These are phyloP conservation scores for Eupithecia pulchellata DNA, from an alignment of 2,888 invertebrate genomes.

Conservation along the genomic window DNA sequence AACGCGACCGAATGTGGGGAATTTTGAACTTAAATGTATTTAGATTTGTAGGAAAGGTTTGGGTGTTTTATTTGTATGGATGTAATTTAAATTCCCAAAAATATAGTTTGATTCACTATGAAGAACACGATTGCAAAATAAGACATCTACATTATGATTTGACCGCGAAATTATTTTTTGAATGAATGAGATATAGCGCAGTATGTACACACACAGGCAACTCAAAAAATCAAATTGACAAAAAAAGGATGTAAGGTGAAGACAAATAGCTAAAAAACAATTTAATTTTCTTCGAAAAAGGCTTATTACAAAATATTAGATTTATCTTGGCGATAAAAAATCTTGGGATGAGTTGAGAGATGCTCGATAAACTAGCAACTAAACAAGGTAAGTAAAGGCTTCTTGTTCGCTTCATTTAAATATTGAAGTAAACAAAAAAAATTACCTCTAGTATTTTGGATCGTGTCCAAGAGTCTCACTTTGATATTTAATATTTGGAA, in stretches of 20 bases:
- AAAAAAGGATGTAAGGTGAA: neutral
- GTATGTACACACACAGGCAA: neutral
- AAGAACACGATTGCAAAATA: neutral
- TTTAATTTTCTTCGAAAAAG: no score
- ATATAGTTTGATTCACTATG: neutral
- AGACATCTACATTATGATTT: no score
- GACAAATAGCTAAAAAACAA: neutral
- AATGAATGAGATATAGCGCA: neutral
- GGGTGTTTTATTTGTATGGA: neutral
- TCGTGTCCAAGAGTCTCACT: no score
- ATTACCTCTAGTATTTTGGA: no score
- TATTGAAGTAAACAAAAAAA: no score
- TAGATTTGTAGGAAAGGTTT: neutral
- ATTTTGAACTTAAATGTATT: constrained; percentile 5
- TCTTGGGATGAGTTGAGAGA: no score
- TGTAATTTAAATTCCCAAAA: neutral
- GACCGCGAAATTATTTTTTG: neutral
- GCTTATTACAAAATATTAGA: no score
- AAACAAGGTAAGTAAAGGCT: no score
- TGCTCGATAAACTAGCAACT: no score
- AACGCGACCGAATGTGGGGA: constrained; percentile 11
- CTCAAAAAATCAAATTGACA: no score
- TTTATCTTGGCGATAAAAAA: no score
- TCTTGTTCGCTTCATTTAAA: no score
- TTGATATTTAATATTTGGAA: neutral